Percentiles rank a stretch among this genome's conserved stretches.
phyloP scores from a whole-genome alignment of 2,113 vertebrate species.

The Clarias magur region DNA sequence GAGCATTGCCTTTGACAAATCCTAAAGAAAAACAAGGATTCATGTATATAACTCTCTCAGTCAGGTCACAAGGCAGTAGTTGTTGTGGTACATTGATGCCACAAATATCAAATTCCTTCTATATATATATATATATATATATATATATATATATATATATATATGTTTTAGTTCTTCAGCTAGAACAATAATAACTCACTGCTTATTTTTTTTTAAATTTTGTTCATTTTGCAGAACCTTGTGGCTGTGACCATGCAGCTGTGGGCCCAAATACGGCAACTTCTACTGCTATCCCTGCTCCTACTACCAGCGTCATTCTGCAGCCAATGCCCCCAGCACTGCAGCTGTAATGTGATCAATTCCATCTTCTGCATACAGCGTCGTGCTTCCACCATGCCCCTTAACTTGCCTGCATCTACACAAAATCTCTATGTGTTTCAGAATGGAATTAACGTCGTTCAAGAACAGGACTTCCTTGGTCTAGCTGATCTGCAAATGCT shows the following conservation, averaged over 20 bases:
- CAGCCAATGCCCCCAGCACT: constrained; percentile 67
- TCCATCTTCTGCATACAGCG: constrained; percentile 67
- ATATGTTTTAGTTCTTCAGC: not conserved
- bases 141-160: not conserved
- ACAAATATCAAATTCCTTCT: not conserved
- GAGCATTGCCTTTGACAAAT: not conserved
- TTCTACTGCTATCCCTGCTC: constrained; percentile 58
- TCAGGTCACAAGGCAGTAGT: not conserved
- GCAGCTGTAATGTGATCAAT: constrained; percentile 39
- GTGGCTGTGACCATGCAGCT: constrained; percentile 58
- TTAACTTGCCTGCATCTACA: constrained; percentile 73
- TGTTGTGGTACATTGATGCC: not conserved
- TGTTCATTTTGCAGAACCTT: constrained; percentile 10
- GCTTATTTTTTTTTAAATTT: not conserved
- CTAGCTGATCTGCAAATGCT: constrained; percentile 81
- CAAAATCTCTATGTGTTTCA: constrained; percentile 82
- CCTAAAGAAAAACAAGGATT: not conserved
- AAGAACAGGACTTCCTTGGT: constrained; percentile 75
- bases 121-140: too few species aligned
- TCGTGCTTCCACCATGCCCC: constrained; percentile 70
- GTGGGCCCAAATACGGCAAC: constrained; percentile 36
- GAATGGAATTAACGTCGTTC: constrained; percentile 82
- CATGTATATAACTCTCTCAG: not conserved
- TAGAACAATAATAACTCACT: not conserved
- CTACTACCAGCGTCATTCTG: constrained; percentile 51